These are phyloP conservation scores for Argynnis bischoffii DNA, from an alignment of 2,888 invertebrate genomes.

Conservation along the genomic window DNA sequence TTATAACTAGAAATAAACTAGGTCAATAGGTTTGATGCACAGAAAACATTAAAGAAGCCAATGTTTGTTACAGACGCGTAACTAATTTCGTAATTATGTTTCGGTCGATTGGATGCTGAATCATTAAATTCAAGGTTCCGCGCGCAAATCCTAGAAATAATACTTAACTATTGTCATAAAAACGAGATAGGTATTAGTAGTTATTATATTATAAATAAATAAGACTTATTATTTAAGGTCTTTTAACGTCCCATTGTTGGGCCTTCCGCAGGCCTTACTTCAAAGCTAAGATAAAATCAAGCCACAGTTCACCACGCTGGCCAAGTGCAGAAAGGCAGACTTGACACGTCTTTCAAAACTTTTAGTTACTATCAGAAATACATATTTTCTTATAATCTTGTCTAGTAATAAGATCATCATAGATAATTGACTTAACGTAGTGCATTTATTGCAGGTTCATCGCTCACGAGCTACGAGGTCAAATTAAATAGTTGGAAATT, in stretches of 20 bases:
- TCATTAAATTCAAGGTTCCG: constrained; percentile 44
- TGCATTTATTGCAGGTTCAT: constrained; percentile 14
- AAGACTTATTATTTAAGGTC: background rate
- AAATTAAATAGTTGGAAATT: constrained; percentile 1
- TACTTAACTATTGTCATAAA: constrained; percentile 17
- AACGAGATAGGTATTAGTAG: background rate
- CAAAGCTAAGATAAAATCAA: no score
- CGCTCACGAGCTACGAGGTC: constrained; percentile 5
- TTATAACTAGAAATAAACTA: constrained; percentile 17
- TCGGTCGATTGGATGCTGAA: constrained; percentile 45
- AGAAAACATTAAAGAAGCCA: constrained; percentile 24
- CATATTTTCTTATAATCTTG: background rate
- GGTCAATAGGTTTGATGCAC: constrained; percentile 29
- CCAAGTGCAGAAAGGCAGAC: no score
- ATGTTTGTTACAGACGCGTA: constrained; percentile 29
- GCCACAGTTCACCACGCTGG: no score
- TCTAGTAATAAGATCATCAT: constrained; percentile 6
- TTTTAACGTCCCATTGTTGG: no score
- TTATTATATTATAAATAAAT: background rate
- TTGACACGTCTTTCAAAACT: no score
- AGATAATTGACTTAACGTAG: constrained; percentile 3
- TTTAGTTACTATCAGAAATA: no score
- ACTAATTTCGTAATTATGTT: constrained; percentile 41
- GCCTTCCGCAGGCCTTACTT: no score
- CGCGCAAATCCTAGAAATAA: constrained; percentile 24